A percentile compares a stretch with the other conserved stretches of the same genome.
These are phyloP conservation scores for Lasiommata megera DNA, from an alignment of 2,888 invertebrate species.

Conservation along the genomic window DNA sequence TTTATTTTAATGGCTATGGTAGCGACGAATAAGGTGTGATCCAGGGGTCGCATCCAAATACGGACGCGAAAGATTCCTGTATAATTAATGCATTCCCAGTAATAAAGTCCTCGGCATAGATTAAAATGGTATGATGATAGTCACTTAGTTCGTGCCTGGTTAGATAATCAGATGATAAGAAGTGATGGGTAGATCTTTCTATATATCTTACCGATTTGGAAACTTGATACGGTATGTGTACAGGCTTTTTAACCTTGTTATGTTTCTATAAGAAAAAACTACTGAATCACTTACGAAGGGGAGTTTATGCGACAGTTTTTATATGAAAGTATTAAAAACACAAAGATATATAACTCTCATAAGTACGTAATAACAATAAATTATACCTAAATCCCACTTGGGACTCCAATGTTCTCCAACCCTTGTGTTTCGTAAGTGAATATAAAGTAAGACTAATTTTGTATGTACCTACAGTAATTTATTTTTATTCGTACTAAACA, in stretches of 20 bases:
- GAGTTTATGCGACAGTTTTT: too few relatives aligned
- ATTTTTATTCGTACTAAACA: too few relatives aligned
- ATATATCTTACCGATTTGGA: constrained; percentile 23
- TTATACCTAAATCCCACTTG: too few relatives aligned
- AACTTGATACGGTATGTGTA: constrained; percentile 19
- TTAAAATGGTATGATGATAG: constrained; percentile 38
- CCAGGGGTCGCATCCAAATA: constrained; percentile 44
- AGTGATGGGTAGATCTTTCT: constrained; percentile 19
- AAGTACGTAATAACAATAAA: too few relatives aligned
- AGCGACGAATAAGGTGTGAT: constrained; percentile 38
- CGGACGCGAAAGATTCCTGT: constrained; percentile 42
- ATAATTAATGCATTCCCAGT: constrained; percentile 47
- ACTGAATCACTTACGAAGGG: too few relatives aligned
- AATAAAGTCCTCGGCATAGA: constrained; percentile 34
- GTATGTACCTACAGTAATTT: too few relatives aligned
- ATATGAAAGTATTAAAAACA: too few relatives aligned
- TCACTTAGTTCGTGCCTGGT: constrained; percentile 25
- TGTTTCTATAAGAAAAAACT: too few relatives aligned
- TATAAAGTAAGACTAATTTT: too few relatives aligned
- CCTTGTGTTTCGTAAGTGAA: too few relatives aligned
- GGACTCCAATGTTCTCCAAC: too few relatives aligned
- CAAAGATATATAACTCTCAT: too few relatives aligned
- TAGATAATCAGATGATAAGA: constrained; percentile 23
- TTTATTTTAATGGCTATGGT: constrained; percentile 2
- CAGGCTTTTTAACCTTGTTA: not conserved